phyloP scores from a whole-genome alignment of 1,140 invertebrate genomes.

The Octopus bimaculoides region DNA sequence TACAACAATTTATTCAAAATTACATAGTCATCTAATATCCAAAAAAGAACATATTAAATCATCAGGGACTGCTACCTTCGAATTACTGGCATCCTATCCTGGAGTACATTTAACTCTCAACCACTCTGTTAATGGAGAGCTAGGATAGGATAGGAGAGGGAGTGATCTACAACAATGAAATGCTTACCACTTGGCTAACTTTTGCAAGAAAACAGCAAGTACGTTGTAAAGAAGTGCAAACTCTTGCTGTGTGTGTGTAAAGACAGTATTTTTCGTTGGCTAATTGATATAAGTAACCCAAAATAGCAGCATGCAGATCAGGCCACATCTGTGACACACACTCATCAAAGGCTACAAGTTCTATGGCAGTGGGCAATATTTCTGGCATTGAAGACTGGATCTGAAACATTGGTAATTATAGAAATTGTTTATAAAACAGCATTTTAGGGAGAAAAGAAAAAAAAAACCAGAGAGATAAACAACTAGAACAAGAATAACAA shows the following conservation, averaged over 20 bases:
- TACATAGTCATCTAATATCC: no score
- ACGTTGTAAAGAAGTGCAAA: slow-evolving; percentile 40
- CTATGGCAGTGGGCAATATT: slow-evolving; percentile 26
- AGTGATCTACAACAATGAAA: neutral
- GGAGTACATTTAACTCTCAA: no score
- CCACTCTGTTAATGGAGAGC: no score
- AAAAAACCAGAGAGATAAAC: no score
- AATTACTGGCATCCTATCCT: no score
- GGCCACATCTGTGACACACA: slow-evolving; percentile 35
- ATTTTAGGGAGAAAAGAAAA: no score
- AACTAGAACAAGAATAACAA: no score
- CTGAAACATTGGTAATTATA: slow-evolving; percentile 18
- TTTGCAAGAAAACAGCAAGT: slow-evolving; percentile 41
- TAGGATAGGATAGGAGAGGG: slow-evolving; percentile 8
- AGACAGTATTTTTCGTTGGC: slow-evolving; percentile 27
- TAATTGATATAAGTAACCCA: slow-evolving; percentile 30
- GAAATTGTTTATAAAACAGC: no score
- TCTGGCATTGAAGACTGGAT: slow-evolving; percentile 28
- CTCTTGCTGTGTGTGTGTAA: slow-evolving; percentile 25
- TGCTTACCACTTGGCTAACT: slow-evolving; percentile 12
- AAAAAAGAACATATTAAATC: no score
- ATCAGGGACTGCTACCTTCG: no score
- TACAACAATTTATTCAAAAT: no score
- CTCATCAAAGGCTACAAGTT: slow-evolving; percentile 38
- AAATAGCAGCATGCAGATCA: slow-evolving; percentile 28